Base-by-base conservation (phyloP, 2,888 invertebrate species). In the Acleris emargana region DNA sequence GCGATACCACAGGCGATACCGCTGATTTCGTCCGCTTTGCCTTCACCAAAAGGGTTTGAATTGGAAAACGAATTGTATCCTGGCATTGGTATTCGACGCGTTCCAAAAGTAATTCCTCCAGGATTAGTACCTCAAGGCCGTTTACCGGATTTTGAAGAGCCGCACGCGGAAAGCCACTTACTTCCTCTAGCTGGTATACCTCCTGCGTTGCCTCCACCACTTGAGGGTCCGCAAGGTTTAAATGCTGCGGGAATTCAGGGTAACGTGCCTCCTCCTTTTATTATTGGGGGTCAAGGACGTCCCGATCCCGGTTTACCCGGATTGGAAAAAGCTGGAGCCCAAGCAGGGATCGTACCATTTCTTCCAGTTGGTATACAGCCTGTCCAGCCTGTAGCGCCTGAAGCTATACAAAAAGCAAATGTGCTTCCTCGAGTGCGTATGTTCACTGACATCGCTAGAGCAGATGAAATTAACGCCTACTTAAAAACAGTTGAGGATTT, bases 361-460 rank as follows among this genome's bases (percentile, higher is more conserved):
- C 6, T 2, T 3, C 45, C 61, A 32, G 38, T 49, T 20, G 49
- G 49, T 20, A 20, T 49, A 18, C 49, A 20, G 7, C 18, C 20
- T 13, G 13, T 38, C 13, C 13, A 9, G 38, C 13, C 13, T 38
- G 38, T 38, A 49, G 67, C 69, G 4, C 60, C 70, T 9, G 67
- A 55, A 20, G 58, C 51, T 42, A 66, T 50, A 9, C 52, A 45
- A 7, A 20, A 52, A 16, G 58, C 20, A 18, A 62, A 64, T 13
- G 43, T 47, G 1, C 22, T 57, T 28, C 57, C 68, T 25, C 17
- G 64, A 20, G 38, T 52, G 5, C 70, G 68, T 7, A 68, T 76
- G 22, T 70, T 71, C 45, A 81, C 80, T 43, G 73, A 81, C 67
- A 72, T 80, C 42, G 67, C 69, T 16, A 66, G 71, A 55, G 73